These are phyloP conservation scores for Thera britannica DNA, from an alignment of 2,888 invertebrate species.

Conservation along the genomic window DNA sequence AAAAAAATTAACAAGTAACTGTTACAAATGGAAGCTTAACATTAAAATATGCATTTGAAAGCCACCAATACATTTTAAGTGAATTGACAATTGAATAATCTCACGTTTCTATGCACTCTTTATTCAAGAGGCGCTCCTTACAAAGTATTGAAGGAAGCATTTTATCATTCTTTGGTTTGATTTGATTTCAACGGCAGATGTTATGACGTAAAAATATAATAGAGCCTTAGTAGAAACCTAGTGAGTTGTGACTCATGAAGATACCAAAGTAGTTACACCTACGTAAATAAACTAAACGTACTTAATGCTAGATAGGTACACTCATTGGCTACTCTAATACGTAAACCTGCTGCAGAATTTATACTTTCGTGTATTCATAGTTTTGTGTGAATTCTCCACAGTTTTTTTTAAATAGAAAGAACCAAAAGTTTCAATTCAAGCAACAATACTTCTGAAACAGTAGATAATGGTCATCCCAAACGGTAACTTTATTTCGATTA, in stretches of 20 bases:
- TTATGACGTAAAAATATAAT: constrained; percentile 16
- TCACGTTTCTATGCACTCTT: constrained; percentile 19
- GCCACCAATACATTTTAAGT: neutral
- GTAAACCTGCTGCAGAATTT: neutral
- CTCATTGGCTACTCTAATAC: neutral
- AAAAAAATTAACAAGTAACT: neutral
- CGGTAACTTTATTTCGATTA: neutral
- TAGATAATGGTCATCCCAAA: neutral
- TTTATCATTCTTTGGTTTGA: constrained; percentile 5
- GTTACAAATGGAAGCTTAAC: neutral
- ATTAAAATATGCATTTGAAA: constrained; percentile 2
- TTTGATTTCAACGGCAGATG: constrained; percentile 28
- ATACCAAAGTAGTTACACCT: constrained; percentile 31
- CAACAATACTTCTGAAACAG: neutral
- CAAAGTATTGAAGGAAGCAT: constrained; percentile 13
- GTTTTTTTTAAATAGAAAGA: neutral
- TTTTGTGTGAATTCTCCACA: neutral
- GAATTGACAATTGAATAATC: constrained; percentile 20
- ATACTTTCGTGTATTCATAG: neutral
- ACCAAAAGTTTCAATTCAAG: neutral
- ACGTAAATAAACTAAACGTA: constrained; percentile 28
- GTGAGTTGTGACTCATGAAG: constrained; percentile 31
- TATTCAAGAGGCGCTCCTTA: constrained; percentile 22
- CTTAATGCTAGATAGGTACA: neutral
- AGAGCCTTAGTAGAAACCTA: constrained; percentile 17